phyloP scores from a whole-genome alignment of 2,888 invertebrate species.

The Patella caerulea region DNA sequence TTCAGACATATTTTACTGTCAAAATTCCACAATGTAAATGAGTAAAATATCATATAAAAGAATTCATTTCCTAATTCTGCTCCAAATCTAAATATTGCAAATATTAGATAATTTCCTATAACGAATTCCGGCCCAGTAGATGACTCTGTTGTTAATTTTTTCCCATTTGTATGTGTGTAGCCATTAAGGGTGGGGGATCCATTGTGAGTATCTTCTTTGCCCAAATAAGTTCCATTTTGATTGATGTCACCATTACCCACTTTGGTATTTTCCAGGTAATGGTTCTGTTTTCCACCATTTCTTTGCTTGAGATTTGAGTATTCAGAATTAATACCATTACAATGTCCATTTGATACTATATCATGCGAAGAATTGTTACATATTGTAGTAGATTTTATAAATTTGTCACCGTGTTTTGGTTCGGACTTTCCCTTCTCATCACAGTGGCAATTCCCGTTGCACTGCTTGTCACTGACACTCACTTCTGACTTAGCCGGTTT shows the following conservation, averaged over 20 bases:
- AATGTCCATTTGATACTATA: conserved; percentile 1
- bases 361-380: not conserved
- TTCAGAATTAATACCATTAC: conserved; percentile 4
- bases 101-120: conserved; percentile 77
- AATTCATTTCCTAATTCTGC: conserved; percentile 91
- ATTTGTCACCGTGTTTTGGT: too few relatives aligned
- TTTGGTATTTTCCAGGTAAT: not conserved
- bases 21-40: conserved; percentile 95
- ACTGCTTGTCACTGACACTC: conserved; percentile 24
- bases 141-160: not conserved
- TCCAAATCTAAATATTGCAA: conserved; percentile 86
- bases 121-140: conserved; percentile 32
- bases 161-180: not conserved
- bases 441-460: conserved; percentile 75
- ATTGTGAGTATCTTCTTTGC: not conserved
- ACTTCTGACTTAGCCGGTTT: not conserved
- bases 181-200: not conserved
- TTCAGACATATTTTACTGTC: conserved; percentile 88
- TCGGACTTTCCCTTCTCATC: not conserved
- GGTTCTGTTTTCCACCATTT: conserved; percentile 5
- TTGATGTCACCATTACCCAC: conserved; percentile 1
- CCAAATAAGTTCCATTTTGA: conserved; percentile 10
- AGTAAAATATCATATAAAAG: conserved; percentile 92
- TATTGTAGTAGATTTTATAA: not conserved
- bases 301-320: conserved; percentile 9